These are phyloP conservation scores for Megalonaias nervosa DNA, from an alignment of 1,140 invertebrate species.

Conservation along the genomic window DNA sequence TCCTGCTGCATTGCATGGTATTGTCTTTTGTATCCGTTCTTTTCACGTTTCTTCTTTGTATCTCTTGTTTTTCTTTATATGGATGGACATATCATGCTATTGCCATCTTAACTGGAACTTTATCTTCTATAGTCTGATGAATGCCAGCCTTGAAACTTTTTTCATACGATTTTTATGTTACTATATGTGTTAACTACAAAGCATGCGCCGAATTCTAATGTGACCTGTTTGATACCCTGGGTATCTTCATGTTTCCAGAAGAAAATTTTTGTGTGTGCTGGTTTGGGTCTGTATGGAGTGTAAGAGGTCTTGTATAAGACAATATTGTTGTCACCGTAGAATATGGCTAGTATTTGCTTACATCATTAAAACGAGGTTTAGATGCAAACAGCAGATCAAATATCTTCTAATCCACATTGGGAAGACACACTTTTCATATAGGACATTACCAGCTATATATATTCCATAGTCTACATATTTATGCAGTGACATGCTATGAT, in stretches of 20 bases:
- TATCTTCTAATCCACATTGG: too few relatives aligned
- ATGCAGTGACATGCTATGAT: too few relatives aligned
- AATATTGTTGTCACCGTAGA: too few relatives aligned
- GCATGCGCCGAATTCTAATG: background rate
- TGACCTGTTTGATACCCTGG: background rate
- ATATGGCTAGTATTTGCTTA: too few relatives aligned
- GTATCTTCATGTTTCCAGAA: conserved; percentile 11
- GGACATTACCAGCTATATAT: too few relatives aligned
- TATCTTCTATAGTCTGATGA: background rate
- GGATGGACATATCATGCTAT: conserved; percentile 11
- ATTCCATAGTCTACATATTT: too few relatives aligned
- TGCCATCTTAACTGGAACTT: conserved; percentile 13
- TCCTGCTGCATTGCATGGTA: background rate
- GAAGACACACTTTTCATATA: too few relatives aligned
- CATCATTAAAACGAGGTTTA: too few relatives aligned
- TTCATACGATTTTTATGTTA: conserved; percentile 3
- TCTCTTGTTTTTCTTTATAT: conserved; percentile 12
- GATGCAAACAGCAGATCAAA: too few relatives aligned
- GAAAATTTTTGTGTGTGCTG: conserved; percentile 6
- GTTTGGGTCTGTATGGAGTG: background rate
- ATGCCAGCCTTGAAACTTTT: conserved; percentile 2
- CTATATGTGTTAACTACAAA: background rate
- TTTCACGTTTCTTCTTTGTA: conserved; percentile 14
- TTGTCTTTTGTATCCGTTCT: conserved; percentile 3
- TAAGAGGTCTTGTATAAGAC: too few relatives aligned